These are phyloP conservation scores for Spialia ferax DNA, from an alignment of 2,888 invertebrate genomes.

Conservation along the genomic window DNA sequence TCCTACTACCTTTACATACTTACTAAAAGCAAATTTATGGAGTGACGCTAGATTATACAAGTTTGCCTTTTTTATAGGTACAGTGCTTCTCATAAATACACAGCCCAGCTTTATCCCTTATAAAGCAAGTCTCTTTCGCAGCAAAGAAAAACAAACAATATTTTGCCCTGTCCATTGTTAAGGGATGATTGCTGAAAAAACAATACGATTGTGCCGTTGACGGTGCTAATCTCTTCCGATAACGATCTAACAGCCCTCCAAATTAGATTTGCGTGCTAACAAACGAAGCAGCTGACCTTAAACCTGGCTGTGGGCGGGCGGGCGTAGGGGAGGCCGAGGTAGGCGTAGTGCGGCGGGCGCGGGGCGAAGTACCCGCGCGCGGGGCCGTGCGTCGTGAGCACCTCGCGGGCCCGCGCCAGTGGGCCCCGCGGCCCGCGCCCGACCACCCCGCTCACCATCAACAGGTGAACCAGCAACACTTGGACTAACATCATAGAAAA, in stretches of 20 bases:
- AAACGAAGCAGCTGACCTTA: constrained; percentile 69
- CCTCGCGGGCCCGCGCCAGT: constrained; percentile 61
- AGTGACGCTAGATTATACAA: neutral
- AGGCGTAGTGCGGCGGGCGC: constrained; percentile 67
- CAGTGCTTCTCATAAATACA: neutral
- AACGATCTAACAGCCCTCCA: constrained; percentile 52
- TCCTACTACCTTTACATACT: too few species aligned
- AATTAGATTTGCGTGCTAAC: constrained; percentile 57
- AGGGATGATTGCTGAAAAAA: constrained; percentile 20
- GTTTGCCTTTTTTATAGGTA: neutral
- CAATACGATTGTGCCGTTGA: constrained; percentile 25
- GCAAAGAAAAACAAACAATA: constrained; percentile 19
- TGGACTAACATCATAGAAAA: constrained; percentile 9
- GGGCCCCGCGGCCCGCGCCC: constrained; percentile 38
- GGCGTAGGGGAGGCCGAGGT: constrained; percentile 77
- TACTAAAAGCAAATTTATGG: neutral
- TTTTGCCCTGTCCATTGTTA: constrained; percentile 11
- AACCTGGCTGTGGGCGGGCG: constrained; percentile 67
- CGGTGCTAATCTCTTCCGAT: constrained; percentile 47
- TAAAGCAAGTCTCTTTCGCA: neutral
- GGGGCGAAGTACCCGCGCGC: constrained; percentile 70
- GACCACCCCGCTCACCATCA: constrained; percentile 43
- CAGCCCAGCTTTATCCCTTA: neutral
- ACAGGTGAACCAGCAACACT: constrained; percentile 42
- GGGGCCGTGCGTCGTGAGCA: constrained; percentile 65